Evolutionary conservation across 2,888 invertebrate genomes (phyloP), one percentile per base, ranked within the genome.

Genomic region (Camponotus fellah): DNA sequence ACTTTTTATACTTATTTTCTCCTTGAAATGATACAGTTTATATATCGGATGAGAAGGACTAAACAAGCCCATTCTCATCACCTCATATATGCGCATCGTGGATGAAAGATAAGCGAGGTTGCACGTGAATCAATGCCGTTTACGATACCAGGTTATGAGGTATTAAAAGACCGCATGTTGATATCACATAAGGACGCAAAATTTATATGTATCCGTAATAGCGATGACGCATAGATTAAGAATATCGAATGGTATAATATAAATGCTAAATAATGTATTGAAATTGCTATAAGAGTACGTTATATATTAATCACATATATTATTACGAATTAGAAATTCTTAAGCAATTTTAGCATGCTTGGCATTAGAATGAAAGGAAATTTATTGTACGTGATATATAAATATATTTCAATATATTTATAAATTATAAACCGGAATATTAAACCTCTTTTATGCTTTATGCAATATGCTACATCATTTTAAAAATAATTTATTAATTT

Each of bases 151-250:
- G 21, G 14, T 17, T 69, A 56, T 71, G 46, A 4, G 60, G 34
- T 62, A 72, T 72, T 72, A 80, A 80, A 80, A 46, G 79, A 72
- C 62, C 12, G 26, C 46, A 65, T 80, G 72, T 80, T 72, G 79
- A 72, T 80, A 80, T 60, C 46, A 71, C 37, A 37, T 71, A 60
- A 58, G 79, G 46, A 60, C 79, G 34, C 12, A 71, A 62, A 71
- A 72, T 80, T 72, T 80, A 80, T 72, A 60, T 34, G 12, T 17
- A 46, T 32, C 58, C 21, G 46, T 9, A 40, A 58, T 21, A 43
- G 34, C 6, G 17, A 37, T 26, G 76, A 12, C 6, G 14, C n/a
- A 14, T 9, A 76, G 72, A 80, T 80, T 72, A 34, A 21, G 14
- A 62, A 56, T 80, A 37, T 37, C 34, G 10, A 43, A 43, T 60